A percentile compares a stretch with the other conserved stretches of the same genome.
Conservation (phyloP, 1,140 invertebrate genomes). For the Heliconius himera region DNA sequence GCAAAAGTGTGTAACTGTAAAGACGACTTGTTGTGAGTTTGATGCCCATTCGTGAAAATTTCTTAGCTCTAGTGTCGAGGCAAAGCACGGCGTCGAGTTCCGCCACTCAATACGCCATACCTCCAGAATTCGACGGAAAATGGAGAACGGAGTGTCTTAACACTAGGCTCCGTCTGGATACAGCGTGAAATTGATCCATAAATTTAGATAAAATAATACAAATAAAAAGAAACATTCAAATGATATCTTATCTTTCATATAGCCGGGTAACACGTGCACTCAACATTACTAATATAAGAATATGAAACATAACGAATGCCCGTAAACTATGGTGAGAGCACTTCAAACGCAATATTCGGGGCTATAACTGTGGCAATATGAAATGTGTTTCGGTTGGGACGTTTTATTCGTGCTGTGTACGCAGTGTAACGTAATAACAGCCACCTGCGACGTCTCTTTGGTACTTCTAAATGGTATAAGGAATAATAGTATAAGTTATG, state of each 20-base stretch:
- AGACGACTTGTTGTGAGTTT: no score
- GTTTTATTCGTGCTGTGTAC: slow-evolving; percentile 9
- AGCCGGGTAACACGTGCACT: background rate
- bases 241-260: slow-evolving; percentile 5
- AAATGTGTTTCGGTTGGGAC: slow-evolving; percentile 27
- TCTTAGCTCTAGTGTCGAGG: no score
- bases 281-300: slow-evolving; percentile 16
- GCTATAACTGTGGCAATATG: slow-evolving; percentile 26
- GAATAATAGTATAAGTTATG: background rate
- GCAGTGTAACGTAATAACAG: slow-evolving; percentile 24
- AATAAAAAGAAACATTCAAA: background rate
- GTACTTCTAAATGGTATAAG: background rate
- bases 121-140: no score
- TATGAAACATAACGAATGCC: slow-evolving; percentile 23
- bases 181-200: background rate
- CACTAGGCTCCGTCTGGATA: no score
- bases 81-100: no score
- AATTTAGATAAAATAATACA: background rate
- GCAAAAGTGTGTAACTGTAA: no score
- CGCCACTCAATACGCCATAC: no score
- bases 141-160: no score
- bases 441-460: slow-evolving; percentile 22
- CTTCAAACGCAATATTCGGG: slow-evolving; percentile 17
- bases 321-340: slow-evolving; percentile 15
- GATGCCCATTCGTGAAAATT: no score